A percentile compares a stretch with the other conserved stretches of the same genome.
Evolutionary conservation across 2,797 vertebrate genomes (phyloP).

Genomic region (Tauraco hartlaubi): DNA sequence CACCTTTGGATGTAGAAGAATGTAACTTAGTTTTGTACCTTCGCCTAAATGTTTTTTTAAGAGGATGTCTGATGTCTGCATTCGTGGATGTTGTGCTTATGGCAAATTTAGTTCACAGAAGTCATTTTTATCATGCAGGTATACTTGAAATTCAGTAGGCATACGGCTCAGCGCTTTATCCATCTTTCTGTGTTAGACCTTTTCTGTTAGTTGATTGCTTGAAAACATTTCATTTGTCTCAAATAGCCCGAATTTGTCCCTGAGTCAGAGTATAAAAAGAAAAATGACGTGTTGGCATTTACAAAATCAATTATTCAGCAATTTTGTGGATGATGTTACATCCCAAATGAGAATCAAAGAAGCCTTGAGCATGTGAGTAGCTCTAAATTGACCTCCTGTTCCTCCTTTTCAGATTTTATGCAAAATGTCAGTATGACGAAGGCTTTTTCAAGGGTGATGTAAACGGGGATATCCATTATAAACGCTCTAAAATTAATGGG

Average conservation of each 20-base stretch:
- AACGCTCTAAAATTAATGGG: not conserved
- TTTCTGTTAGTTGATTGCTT: not conserved
- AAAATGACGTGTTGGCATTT: not conserved
- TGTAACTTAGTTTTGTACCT: not conserved
- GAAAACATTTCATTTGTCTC: not conserved
- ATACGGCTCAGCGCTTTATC: not conserved
- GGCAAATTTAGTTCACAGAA: not conserved
- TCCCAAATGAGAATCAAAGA: not conserved
- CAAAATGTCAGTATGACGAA: not conserved
- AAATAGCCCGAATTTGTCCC: not conserved
- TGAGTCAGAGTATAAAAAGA: not conserved
- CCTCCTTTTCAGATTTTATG: not conserved
- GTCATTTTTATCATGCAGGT: not conserved
- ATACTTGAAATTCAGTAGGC: not conserved
- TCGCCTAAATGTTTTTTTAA: not conserved
- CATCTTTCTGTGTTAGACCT: not conserved
- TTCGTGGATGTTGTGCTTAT: not conserved
- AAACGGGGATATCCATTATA: not conserved
- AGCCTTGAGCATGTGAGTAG: not conserved
- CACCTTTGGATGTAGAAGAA: not conserved
- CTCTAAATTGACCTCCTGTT: not conserved
- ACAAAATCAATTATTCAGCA: not conserved
- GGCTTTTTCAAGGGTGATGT: not conserved
- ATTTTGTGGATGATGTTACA: not conserved
- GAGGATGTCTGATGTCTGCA: not conserved